Conservation (phyloP, 2,888 invertebrate species). For the Cerastis leucographa region DNA sequence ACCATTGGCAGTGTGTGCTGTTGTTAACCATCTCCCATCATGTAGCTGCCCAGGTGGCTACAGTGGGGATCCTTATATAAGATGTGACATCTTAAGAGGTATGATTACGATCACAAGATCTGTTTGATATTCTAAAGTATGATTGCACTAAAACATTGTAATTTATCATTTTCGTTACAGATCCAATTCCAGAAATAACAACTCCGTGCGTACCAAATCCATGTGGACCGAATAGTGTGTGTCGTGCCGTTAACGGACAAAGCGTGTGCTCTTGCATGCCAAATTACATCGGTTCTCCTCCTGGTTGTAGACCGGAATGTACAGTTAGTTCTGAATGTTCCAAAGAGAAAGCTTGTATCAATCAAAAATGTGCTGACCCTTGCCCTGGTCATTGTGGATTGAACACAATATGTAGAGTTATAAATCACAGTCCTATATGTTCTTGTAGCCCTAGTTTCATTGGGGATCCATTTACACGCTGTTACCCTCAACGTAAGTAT, state of each 20-base stretch:
- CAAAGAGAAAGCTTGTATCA: conserved; percentile 93
- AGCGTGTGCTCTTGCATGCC: conserved; percentile 94
- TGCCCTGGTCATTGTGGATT: conserved; percentile 93
- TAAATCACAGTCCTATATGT: conserved; percentile 95
- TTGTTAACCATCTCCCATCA: conserved; percentile 93
- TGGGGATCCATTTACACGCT: conserved; percentile 93
- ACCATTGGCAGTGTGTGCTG: conserved; percentile 93
- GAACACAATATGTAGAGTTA: conserved; percentile 93
- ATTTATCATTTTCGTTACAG: conserved; percentile 70
- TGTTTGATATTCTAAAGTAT: neutral
- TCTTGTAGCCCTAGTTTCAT: conserved; percentile 91
- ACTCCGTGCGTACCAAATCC: conserved; percentile 93
- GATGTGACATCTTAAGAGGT: conserved; percentile 88
- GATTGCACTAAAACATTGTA: neutral
- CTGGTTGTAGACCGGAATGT: conserved; percentile 95
- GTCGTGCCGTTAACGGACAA: conserved; percentile 92
- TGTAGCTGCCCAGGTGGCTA: conserved; percentile 93
- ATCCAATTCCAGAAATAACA: conserved; percentile 78
- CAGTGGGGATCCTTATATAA: conserved; percentile 93
- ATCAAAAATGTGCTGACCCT: conserved; percentile 94
- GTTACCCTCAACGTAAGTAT: conserved; percentile 89
- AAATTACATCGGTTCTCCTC: conserved; percentile 93
- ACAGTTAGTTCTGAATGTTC: conserved; percentile 94
- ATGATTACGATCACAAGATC: conserved; percentile 38
- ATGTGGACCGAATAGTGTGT: conserved; percentile 94